A percentile compares a stretch with the other conserved stretches of the same genome.
Conservation (phyloP, 1,140 invertebrate species). For the Drosophila setifemur region DNA sequence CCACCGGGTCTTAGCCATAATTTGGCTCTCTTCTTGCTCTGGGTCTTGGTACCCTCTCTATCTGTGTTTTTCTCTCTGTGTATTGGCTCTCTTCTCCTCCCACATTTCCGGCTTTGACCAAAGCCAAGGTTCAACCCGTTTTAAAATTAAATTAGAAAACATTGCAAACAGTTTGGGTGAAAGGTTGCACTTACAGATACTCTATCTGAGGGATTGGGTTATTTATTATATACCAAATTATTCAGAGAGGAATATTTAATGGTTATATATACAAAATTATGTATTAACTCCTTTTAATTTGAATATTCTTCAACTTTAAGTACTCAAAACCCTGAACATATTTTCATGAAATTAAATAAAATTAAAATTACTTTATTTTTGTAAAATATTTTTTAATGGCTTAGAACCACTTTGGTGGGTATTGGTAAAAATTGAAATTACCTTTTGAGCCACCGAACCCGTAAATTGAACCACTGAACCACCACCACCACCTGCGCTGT, state of each 20-base stretch:
- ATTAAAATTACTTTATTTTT: too few relatives aligned
- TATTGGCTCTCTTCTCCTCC: neutral
- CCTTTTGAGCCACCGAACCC: too few relatives aligned
- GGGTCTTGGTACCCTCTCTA: neutral
- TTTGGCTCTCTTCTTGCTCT: too few relatives aligned
- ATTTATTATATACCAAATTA: neutral
- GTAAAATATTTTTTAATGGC: too few relatives aligned
- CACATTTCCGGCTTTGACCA: slow-evolving; percentile 39
- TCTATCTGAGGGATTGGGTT: neutral
- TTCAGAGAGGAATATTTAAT: too few relatives aligned
- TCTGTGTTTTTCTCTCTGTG: neutral
- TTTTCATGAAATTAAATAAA: too few relatives aligned
- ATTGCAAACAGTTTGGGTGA: neutral
- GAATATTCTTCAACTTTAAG: too few relatives aligned
- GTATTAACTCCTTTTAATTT: too few relatives aligned
- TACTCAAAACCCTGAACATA: too few relatives aligned
- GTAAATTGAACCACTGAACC: neutral
- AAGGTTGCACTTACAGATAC: neutral
- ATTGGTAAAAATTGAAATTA: too few relatives aligned
- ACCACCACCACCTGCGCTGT: slow-evolving; percentile 1
- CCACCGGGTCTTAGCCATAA: slow-evolving; percentile 25
- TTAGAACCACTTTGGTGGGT: too few relatives aligned
- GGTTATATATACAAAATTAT: too few relatives aligned
- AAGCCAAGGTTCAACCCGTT: slow-evolving; percentile 47
- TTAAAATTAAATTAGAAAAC: slow-evolving; percentile 68